Base-by-base conservation (phyloP, 2,797 vertebrate species). In the Arnoldichthys spilopterus region DNA sequence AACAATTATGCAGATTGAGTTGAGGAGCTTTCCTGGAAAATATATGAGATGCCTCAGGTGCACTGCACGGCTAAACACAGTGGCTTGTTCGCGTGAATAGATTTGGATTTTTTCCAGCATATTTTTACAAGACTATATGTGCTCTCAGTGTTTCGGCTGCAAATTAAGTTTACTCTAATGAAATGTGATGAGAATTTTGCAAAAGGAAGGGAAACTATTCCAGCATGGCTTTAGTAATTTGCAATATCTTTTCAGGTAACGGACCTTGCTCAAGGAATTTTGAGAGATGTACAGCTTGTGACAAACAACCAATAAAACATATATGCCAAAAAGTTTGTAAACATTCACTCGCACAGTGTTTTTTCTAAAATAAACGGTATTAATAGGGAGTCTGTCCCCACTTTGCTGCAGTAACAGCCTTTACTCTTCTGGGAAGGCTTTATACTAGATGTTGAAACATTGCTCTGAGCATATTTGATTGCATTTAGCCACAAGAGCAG, bases 1-100 rank as follows among this genome's bases (percentile, higher is more conserved):
- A 72, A 80, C 80, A 80, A 74, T 82, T 82, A 78, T 80, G 78
- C 71, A 84, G 61, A 81, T 77, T 74, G 37, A 28, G 59, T 72
- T 58, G 32, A 64, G 59, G 75, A 84, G 64, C 49, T 77, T 81
- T 84, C 40, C 22, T 40, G 73, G 49, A 72, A 45, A 81, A 61
- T 54, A 49, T 56, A 51, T 8, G 20, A 58, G 67, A 51, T 75
- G 58, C 74, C 62, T 30, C 79, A 77, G 76, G 59, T 70, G 70
- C 43, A 53, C 66, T 62, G 58, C 67, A 64, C 47, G 45, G 37
- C 37, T 34, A 22, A 66, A 72, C 51, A 66, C 70, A 59, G 49
- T 49, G 68, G n/a, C n/a, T 34, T 70, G 64, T 56, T 71, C 68
- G n/a, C 59, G 49, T 72, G 68, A 76, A 81, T 66, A 67, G 49